Percentiles rank a stretch among this genome's conserved stretches.
These are phyloP conservation scores for Leptonema lineaticorne DNA, from an alignment of 1,140 invertebrate species.

Conservation along the genomic window DNA sequence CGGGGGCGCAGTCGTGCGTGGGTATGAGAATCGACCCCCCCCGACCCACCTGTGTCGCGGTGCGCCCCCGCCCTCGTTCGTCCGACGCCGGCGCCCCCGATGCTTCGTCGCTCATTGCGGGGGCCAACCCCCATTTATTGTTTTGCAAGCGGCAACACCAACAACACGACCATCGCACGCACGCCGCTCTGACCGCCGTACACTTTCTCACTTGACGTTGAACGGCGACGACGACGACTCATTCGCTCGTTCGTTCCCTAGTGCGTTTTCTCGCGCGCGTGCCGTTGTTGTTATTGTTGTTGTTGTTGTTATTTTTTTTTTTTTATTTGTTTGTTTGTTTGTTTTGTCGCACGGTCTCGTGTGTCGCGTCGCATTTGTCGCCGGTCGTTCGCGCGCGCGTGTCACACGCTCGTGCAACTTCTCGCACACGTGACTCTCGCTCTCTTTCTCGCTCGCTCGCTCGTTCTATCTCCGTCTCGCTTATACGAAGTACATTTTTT, in stretches of 20 bases:
- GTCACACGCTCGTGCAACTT: background rate
- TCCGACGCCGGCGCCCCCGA: constrained; percentile 25
- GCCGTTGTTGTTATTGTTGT: too few species aligned
- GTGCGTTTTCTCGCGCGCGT: too few species aligned
- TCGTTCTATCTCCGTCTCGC: too few species aligned
- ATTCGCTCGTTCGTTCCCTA: too few species aligned
- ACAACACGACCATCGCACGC: background rate
- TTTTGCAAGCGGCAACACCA: background rate
- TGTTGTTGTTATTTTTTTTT: too few species aligned
- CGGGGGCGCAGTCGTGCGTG: background rate
- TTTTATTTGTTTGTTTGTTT: too few species aligned
- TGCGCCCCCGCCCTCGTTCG: constrained; percentile 22
- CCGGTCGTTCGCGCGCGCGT: too few species aligned
- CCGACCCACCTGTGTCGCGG: background rate
- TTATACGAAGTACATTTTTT: too few species aligned
- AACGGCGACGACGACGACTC: too few species aligned
- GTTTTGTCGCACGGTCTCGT: too few species aligned
- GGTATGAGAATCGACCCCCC: background rate
- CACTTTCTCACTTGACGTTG: too few species aligned
- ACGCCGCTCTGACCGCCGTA: background rate
- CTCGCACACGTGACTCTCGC: background rate
- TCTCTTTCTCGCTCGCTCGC: background rate
- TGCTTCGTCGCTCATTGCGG: constrained; percentile 36
- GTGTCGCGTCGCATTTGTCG: too few species aligned
- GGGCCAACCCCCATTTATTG: constrained; percentile 40